These are phyloP conservation scores for Pseudotriccus pelzelni DNA, from an alignment of 2,797 vertebrate genomes.

Conservation along the genomic window DNA sequence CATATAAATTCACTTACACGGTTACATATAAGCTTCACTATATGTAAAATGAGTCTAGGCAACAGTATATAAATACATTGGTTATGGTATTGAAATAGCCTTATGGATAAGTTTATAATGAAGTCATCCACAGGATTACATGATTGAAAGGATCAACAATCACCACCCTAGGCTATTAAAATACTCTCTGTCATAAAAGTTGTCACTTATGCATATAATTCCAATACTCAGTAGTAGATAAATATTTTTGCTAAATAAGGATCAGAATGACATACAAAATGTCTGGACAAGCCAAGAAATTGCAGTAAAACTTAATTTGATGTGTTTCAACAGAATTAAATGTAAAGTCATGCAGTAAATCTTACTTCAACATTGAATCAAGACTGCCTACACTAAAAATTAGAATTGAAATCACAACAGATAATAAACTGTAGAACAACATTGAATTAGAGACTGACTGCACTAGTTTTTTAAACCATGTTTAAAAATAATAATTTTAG, in stretches of 20 bases:
- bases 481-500: not conserved
- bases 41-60: too few relatives aligned
- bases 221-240: not conserved
- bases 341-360: not conserved
- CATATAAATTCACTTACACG: not conserved
- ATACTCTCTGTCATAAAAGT: not conserved
- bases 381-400: not conserved
- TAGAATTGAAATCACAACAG: not conserved
- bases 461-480: accelerated
- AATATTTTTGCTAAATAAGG: not conserved
- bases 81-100: not conserved
- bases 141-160: not conserved
- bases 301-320: not conserved
- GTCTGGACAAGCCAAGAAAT: not conserved
- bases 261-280: not conserved
- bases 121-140: not conserved
- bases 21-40: not conserved
- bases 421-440: not conserved
- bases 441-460: not conserved
- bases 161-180: not conserved
- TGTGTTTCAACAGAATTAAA: not conserved
- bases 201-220: not conserved
- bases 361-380: not conserved
- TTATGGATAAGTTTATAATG: not conserved
- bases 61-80: not conserved